A percentile compares a stretch with the other conserved stretches of the same genome.
phyloP scores from a whole-genome alignment of 2,888 invertebrate species.

The Amphimallon solstitiale region DNA sequence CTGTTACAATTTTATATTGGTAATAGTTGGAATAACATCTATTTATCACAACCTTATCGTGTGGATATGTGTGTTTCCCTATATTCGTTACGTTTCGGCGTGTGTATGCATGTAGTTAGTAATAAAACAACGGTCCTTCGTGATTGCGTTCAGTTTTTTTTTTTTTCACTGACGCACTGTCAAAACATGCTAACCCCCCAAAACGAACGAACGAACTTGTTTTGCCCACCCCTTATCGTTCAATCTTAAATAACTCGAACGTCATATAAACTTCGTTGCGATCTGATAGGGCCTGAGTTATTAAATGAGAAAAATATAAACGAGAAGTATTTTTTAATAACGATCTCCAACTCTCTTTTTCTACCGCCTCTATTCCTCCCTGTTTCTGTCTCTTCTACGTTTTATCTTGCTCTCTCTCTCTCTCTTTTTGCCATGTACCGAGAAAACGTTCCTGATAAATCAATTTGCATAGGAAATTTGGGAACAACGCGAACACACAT shows the following conservation, averaged over 20 bases:
- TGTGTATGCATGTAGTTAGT: neutral
- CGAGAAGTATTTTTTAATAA: slow-evolving; percentile 34
- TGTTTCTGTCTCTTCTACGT: neutral
- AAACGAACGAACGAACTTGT: slow-evolving; percentile 38
- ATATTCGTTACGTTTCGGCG: slow-evolving; percentile 4
- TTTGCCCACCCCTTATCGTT: slow-evolving; percentile 43
- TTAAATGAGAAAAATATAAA: slow-evolving; percentile 42
- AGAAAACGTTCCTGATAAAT: slow-evolving; percentile 21
- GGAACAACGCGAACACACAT: neutral
- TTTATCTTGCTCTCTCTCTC: neutral
- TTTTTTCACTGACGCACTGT: slow-evolving; percentile 56
- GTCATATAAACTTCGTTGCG: slow-evolving; percentile 48
- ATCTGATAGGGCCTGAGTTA: slow-evolving; percentile 49
- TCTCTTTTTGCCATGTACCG: too few species aligned
- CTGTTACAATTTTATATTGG: too few species aligned
- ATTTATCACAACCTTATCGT: slow-evolving; percentile 19
- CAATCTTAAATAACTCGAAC: slow-evolving; percentile 52
- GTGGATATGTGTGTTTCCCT: slow-evolving; percentile 8
- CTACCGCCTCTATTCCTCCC: neutral
- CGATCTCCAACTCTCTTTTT: neutral
- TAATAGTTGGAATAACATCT: neutral
- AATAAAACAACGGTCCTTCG: slow-evolving; percentile 42
- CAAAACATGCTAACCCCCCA: slow-evolving; percentile 51
- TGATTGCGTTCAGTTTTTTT: too few species aligned
- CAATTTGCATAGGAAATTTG: slow-evolving; percentile 11